These are phyloP conservation scores for Cecidostiba fungosa DNA, from an alignment of 2,888 invertebrate species.

Conservation along the genomic window DNA sequence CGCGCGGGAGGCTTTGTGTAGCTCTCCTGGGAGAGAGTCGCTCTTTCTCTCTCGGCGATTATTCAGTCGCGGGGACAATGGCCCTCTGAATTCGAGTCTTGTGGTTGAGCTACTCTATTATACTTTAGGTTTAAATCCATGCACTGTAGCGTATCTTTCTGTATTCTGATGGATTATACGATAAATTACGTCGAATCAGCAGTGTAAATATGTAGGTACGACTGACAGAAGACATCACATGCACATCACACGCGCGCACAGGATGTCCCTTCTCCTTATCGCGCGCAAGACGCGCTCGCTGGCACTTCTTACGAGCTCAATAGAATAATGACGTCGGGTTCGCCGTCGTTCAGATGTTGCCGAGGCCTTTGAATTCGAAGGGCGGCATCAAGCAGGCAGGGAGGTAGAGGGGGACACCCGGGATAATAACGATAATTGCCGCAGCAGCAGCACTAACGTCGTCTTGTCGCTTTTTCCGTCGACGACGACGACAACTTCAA, in stretches of 20 bases:
- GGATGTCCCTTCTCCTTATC: slow-evolving; percentile 69
- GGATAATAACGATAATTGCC: slow-evolving; percentile 66
- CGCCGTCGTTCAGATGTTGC: slow-evolving; percentile 28
- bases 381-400: neutral
- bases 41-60: neutral
- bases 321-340: slow-evolving; percentile 74
- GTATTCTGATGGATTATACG: no score
- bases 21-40: neutral
- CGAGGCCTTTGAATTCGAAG: slow-evolving; percentile 43
- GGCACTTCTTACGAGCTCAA: slow-evolving; percentile 76
- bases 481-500: neutral
- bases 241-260: slow-evolving; percentile 41
- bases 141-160: no score
- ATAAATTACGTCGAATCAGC: no score
- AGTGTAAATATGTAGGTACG: no score
- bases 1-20: neutral
- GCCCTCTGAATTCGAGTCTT: neutral
- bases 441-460: neutral
- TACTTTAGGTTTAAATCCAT: no score
- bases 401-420: slow-evolving; percentile 61
- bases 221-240: no score
- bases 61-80: slow-evolving; percentile 5
- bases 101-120: no score
- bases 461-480: neutral
- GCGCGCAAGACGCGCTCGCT: slow-evolving; percentile 68